Evolutionary conservation across 2,888 invertebrate species (phyloP).

Genomic region (Thalpophila matura): DNA sequence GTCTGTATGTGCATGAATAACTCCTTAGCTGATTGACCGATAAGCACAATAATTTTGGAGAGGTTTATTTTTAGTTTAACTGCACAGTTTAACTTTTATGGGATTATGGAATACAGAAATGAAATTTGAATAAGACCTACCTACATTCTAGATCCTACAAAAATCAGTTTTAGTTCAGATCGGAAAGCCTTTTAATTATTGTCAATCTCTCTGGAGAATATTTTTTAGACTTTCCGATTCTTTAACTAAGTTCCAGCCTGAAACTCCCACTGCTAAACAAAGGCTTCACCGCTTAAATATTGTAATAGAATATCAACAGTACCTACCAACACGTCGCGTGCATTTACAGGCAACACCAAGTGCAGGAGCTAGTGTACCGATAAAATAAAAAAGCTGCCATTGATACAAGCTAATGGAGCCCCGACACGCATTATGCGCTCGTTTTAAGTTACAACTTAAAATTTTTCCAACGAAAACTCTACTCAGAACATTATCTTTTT

Average conservation of each 20-base stretch:
- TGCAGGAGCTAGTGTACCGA: slow-evolving; percentile 37
- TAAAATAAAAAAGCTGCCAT: slow-evolving; percentile 58
- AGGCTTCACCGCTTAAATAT: no score
- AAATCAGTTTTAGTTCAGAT: no score
- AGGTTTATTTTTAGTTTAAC: neutral
- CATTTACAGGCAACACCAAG: slow-evolving; percentile 28
- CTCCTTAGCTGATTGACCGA: slow-evolving; percentile 4
- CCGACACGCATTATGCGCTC: slow-evolving; percentile 50
- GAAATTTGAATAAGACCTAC: no score
- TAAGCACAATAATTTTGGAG: neutral
- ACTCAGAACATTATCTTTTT: slow-evolving; percentile 50
- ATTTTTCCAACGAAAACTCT: slow-evolving; percentile 45
- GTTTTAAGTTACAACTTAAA: slow-evolving; percentile 48
- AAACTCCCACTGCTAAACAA: no score
- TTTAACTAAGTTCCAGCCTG: no score
- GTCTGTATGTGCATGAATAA: slow-evolving; percentile 4
- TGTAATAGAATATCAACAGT: neutral
- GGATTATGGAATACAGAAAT: no score
- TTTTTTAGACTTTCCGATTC: no score
- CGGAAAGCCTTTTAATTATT: no score
- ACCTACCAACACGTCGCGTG: slow-evolving; percentile 22
- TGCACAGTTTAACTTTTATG: no score
- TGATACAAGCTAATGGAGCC: slow-evolving; percentile 70
- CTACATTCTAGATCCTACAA: no score
- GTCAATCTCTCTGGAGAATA: no score